These are phyloP conservation scores for Drosophila atripex DNA, from an alignment of 2,888 invertebrate species.

Conservation along the genomic window DNA sequence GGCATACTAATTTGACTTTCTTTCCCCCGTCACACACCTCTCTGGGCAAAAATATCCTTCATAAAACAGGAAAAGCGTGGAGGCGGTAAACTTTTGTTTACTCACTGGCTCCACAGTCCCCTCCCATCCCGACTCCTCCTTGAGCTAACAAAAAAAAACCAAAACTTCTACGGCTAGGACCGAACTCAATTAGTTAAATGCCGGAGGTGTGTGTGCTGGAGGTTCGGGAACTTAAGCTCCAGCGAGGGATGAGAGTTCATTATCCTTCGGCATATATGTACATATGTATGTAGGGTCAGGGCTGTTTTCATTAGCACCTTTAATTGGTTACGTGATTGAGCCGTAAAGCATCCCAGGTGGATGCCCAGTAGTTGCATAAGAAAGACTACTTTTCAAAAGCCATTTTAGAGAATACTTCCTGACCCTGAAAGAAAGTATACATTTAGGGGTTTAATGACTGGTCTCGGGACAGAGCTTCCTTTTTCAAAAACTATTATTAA, in stretches of 20 bases:
- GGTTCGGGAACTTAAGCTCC: background rate
- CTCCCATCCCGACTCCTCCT: background rate
- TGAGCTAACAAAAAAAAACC: slow-evolving; percentile 5
- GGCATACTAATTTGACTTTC: slow-evolving; percentile 40
- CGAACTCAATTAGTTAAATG: slow-evolving; percentile 56
- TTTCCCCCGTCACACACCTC: background rate
- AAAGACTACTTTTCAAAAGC: no score
- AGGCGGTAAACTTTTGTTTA: slow-evolving; percentile 53
- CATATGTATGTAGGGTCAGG: slow-evolving; percentile 22
- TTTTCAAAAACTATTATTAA: slow-evolving; percentile 24
- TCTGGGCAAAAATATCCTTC: background rate
- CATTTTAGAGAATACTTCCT: background rate
- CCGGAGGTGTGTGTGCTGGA: slow-evolving; percentile 3
- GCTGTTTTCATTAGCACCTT: slow-evolving; percentile 35
- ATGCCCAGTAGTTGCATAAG: slow-evolving; percentile 25
- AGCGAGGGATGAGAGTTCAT: slow-evolving; percentile 34
- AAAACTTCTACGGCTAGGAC: slow-evolving; percentile 36
- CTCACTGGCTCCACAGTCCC: slow-evolving; percentile 25
- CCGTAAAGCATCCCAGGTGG: slow-evolving; percentile 12
- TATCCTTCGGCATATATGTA: slow-evolving; percentile 25
- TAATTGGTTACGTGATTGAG: slow-evolving; percentile 45
- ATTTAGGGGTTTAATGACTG: slow-evolving; percentile 14
- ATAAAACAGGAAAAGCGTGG: slow-evolving; percentile 24
- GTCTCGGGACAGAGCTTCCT: background rate
- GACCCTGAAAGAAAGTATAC: background rate